Evolutionary conservation across 37 sponge, comb jelly and placozoan species (phyloP).

Genomic region (Lycopodina hypogea): DNA sequence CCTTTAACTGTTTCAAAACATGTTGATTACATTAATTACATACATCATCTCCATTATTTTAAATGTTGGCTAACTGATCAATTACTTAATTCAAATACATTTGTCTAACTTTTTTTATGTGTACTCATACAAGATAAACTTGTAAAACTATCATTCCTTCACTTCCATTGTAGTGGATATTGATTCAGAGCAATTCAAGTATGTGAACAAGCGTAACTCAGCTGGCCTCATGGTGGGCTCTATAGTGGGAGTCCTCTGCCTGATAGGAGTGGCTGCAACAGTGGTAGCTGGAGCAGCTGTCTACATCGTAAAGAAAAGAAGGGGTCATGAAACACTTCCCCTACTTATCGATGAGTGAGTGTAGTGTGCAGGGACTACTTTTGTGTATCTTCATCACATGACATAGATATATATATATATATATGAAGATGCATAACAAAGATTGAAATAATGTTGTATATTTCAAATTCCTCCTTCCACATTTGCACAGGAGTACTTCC

Average conservation of each 20-base stretch:
- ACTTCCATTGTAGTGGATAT: not conserved
- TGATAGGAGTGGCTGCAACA: not conserved
- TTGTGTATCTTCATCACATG: too few species aligned
- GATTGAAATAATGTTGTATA: too few species aligned
- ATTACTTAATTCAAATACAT: too few species aligned
- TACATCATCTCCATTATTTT: too few species aligned
- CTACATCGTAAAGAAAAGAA: not conserved
- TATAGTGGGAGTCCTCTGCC: not conserved
- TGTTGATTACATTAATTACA: too few species aligned
- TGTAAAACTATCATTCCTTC: too few species aligned
- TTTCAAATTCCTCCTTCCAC: not conserved
- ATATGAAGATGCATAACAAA: too few species aligned
- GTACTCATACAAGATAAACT: too few species aligned
- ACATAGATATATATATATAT: too few species aligned
- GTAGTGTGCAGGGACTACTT: not conserved
- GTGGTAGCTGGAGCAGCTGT: not conserved
- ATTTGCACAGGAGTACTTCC: not conserved
- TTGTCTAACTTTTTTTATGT: too few species aligned
- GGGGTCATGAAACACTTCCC: not conserved
- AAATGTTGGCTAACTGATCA: too few species aligned
- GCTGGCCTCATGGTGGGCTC: not conserved
- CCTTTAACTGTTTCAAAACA: too few species aligned
- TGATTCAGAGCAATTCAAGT: not conserved
- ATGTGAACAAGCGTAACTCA: not conserved
- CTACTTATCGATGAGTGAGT: conserved; percentile 1